Evolutionary conservation across 1,140 invertebrate genomes (phyloP).

Genomic region (Pristionchus pacificus): DNA sequence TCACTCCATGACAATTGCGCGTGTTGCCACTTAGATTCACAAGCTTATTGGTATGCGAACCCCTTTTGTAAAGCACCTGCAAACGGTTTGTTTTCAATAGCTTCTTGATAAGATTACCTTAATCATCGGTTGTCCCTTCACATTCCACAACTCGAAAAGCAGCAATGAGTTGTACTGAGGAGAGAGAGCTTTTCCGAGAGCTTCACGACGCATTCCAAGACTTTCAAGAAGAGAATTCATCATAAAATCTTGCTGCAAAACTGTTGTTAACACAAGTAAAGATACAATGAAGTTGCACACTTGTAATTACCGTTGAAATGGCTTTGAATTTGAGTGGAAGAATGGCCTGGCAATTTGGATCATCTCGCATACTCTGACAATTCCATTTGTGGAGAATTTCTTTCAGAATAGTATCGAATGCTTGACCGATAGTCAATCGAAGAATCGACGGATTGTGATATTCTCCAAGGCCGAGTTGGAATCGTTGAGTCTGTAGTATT

Average conservation of each 20-base stretch:
- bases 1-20: background rate
- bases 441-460: background rate
- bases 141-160: background rate
- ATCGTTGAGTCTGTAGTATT: background rate
- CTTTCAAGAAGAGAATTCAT: background rate
- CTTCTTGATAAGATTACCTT: background rate
- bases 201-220: background rate
- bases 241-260: background rate
- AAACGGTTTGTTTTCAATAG: background rate
- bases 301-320: background rate
- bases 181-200: background rate
- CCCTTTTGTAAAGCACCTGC: background rate
- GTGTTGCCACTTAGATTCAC: background rate
- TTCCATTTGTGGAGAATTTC: background rate
- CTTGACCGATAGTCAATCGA: background rate
- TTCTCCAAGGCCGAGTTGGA: background rate
- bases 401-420: background rate
- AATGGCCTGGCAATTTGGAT: background rate
- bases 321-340: background rate
- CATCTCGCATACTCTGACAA: background rate
- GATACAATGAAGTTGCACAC: background rate
- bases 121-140: background rate
- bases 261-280: background rate
- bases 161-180: background rate
- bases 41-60: background rate